Evolutionary conservation across 2,113 vertebrate species (phyloP), one percentile per base, ranked within the genome.

Genomic region (Willisornis vidua): DNA sequence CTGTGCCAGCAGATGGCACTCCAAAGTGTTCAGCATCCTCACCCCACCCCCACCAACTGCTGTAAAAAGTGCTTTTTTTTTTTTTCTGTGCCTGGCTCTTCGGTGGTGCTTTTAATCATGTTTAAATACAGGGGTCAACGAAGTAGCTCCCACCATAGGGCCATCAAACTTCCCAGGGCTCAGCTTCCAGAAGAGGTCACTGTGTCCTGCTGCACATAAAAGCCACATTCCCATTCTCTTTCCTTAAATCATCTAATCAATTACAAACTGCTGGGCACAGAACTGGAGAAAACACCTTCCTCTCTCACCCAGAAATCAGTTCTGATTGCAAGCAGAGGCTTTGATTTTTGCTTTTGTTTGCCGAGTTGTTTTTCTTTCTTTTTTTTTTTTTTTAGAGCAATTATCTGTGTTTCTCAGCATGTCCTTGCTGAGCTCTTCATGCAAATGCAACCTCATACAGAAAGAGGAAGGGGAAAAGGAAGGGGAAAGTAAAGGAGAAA

Each of bases 1-100:
- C 48, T 20, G 10, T 39, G 81, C 95, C 96, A 96, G 95, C 93
- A 96, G 96, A 95, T 96, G 95, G 93, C 89, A 93, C 93, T 94
- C 85, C 12, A 1, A 91, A 85, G 13, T 66, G 82, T 58, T 81
- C 89, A 85, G 66, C 62, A 83, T 83, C 79, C 65, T 71, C n/a
- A 2, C 45, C 66, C 63, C 29, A 33, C 11, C 43, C 51, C 45
- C 82, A 91, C 66, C 11, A 78, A 23, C n/a, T 41, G 25, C 58
- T 93, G 45, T 3, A n/a, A 79, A 78, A 72, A 25, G 14, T 4
- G 52, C 41, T 19, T 14, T 5, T 28, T 5, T 28, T 48, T 68
- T 51, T 18, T 6, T 31, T 23, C 26, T 48, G 8, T 46, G 15
- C 11, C 39, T 2, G 3, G 37, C 46, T 93, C 58, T 65, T 76